These are phyloP conservation scores for Lytechinus variegatus DNA, from an alignment of 35 echinoderm and acorn worm genomes.

Conservation along the genomic window DNA sequence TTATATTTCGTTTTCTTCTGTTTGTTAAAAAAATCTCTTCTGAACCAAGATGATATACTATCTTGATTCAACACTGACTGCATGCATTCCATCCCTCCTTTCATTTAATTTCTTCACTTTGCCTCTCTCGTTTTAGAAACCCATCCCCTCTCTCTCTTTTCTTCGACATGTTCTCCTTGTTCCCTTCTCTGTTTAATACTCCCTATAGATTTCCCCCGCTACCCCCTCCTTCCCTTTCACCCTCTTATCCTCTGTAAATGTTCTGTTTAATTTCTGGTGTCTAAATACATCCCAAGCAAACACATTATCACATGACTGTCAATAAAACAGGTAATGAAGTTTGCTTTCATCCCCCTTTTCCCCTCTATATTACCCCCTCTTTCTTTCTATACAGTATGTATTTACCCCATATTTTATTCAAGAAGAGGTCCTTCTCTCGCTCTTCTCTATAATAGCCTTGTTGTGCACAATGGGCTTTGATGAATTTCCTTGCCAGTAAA, in stretches of 20 bases:
- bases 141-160: neutral
- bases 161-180: no score
- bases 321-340: neutral
- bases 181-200: no score
- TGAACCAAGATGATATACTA: neutral
- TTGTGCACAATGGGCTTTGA: neutral
- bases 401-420: neutral
- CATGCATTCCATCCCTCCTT: neutral
- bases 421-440: neutral
- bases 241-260: neutral
- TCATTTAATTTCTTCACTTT: neutral
- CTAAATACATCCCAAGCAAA: neutral
- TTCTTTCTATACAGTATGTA: neutral
- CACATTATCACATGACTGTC: conserved; percentile 7
- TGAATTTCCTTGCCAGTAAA: neutral
- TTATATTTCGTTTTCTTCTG: neutral
- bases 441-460: neutral
- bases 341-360: neutral
- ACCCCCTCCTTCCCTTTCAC: neutral
- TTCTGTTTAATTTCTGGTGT: neutral
- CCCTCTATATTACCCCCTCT: neutral
- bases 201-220: neutral
- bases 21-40: neutral
- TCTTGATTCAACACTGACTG: neutral
- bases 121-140: neutral